Base-by-base conservation (phyloP, 2,797 vertebrate genomes). In the Diplodus puntazzo region DNA sequence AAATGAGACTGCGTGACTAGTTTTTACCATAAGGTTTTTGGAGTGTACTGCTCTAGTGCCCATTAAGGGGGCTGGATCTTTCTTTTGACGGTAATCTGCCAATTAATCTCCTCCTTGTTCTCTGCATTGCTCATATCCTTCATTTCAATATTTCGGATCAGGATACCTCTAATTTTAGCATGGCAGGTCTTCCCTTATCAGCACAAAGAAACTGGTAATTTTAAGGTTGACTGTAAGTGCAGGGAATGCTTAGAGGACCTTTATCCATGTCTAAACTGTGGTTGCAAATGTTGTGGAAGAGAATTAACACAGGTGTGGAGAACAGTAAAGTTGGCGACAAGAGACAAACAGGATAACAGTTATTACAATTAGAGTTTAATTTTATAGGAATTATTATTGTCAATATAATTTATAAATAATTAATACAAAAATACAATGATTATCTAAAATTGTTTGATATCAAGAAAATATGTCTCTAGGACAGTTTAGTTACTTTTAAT, bases 211-310 rank as follows among this genome's bases (percentile, higher is more conserved):
- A 55, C 20, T 66, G 55, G 55, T 75, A 52, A 87, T 89, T 88
- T 89, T 79, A 82, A 72, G 82, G 85, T 39, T 79, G 79, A 73
- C 55, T 83, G 70, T 79, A 63, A 75, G 80, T 53, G 66, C 57
- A 45, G 53, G 21, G 57, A 76, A 82, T 69, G 54, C 46, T 69
- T 21, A 57, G 63, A 82, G 52, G 74, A 81, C 78, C 48, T 75
- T 75, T 77, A 59, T 50, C 7, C 39, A 60, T 50, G 70, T 69
- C 49, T 70, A 14, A 81, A 79, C 23, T 30, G 42, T 17, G 17
- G 63, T 66, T 61, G 49, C 25, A 25, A 49, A 67, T 20, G 23
- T 59, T 53, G 52, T 79, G 61, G 25, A 74, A 67, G 5, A 49
- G 52, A 79, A 74, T 70, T 63, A 21, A 59, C 14, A 46, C 50